Base-by-base conservation (phyloP, 2,888 invertebrate species). In the Apamea epomidion region DNA sequence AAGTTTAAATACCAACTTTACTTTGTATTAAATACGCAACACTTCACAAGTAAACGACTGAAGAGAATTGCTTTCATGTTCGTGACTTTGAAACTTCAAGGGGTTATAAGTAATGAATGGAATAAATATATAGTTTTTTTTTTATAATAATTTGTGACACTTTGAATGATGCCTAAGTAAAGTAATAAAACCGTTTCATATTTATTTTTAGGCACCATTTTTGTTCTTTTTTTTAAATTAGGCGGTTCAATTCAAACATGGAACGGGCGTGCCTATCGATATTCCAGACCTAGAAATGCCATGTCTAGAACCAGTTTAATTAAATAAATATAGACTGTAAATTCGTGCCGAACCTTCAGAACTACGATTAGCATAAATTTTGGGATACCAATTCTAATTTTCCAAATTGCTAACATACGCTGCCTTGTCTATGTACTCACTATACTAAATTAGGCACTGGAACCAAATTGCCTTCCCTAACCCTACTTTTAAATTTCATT, bases 211-310 rank as follows among this genome's bases (percentile, higher is more conserved):
- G 10, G 21, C 37, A 37, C 8, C 37, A 37, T 48, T 42, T 48
- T 18, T 4, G 21, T 69, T 69, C 14, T 42, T 29, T 25, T 45
- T 62, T 80, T 71, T 25, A n/a, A 69, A 67, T 67, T 21, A 42
- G 0, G 37, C 18, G 4, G 48, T 48, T 73, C 2, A n/a, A 73
- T 69, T 84, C 48, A 51, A 84, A 84, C 58, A 64, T 21, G 37
- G 71, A 72, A 76, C 3, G 4, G 42, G 32, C 18, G n/a, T 42
- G 21, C 25, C 18, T 51, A 29, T 51, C 48, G 8, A 62, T 32
- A 62, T 58, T 74, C 25, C 18, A 25, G 10, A 69, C 6, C 29
- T 69, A 74, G 58, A 3, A 54, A 54, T 54, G 12, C 1, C 7
- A 51, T 8, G 6, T 42, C 45, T 80, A 73, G 60, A 82, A 62